phyloP scores from a whole-genome alignment of 2,888 invertebrate genomes.

The Gymnosoma rotundatum region DNA sequence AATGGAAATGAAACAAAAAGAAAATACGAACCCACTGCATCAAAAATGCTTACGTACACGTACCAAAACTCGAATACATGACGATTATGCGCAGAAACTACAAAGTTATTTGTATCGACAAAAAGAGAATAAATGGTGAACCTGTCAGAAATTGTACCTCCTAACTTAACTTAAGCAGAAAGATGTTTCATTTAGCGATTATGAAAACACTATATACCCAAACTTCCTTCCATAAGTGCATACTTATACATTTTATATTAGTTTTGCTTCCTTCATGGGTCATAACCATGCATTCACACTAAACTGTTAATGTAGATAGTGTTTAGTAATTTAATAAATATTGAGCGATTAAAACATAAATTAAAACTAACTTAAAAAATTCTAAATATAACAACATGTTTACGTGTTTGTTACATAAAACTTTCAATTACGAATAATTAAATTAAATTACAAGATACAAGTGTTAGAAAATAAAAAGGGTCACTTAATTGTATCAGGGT shows the following conservation, averaged over 20 bases:
- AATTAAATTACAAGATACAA: background rate
- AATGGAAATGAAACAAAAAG: conserved; percentile 62
- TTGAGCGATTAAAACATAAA: no score
- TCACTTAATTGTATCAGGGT: background rate
- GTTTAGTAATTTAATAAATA: no score
- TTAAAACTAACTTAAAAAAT: no score
- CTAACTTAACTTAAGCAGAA: background rate
- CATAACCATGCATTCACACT: background rate
- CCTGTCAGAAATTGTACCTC: conserved; percentile 30
- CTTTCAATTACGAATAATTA: no score
- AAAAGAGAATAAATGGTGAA: conserved; percentile 6
- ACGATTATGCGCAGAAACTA: conserved; percentile 35
- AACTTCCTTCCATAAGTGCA: background rate
- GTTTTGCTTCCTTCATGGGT: background rate
- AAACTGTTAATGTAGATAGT: background rate
- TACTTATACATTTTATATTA: background rate
- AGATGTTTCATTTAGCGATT: conserved; percentile 9
- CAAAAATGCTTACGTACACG: conserved; percentile 8
- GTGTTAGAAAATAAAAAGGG: background rate
- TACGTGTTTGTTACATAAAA: no score
- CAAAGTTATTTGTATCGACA: background rate
- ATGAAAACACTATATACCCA: background rate
- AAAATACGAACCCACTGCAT: conserved; percentile 3
- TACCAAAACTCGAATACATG: background rate
- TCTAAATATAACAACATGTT: no score